Conservation (phyloP, 2,888 invertebrate species). For the Pediacus dermestoides region DNA sequence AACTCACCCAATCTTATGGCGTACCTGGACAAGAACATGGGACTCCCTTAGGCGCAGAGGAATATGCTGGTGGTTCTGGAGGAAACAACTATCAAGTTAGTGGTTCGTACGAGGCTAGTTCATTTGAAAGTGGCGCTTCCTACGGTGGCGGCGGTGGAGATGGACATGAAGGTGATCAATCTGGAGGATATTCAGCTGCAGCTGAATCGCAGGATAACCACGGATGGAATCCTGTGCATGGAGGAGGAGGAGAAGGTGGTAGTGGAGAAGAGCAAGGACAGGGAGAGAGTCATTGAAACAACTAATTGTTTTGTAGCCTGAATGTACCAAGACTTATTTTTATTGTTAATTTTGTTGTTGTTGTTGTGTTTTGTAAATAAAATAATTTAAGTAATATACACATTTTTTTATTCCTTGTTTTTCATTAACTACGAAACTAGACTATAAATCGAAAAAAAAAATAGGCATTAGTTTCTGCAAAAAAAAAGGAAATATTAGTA, state of each 20-base stretch:
- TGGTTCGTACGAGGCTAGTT: constrained; percentile 17
- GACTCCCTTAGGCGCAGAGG: constrained; percentile 5
- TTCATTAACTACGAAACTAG: too few species aligned
- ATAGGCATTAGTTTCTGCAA: too few species aligned
- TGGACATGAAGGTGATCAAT: constrained; percentile 15
- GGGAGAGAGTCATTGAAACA: constrained; percentile 9
- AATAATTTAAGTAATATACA: neutral
- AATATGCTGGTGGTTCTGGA: constrained; percentile 13
- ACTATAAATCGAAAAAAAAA: too few species aligned
- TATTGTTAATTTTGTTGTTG: neutral
- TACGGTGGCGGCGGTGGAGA: constrained; percentile 9
- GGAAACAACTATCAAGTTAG: neutral
- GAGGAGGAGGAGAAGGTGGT: constrained; percentile 14
- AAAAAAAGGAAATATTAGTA: too few species aligned
- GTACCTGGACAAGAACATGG: constrained; percentile 16
- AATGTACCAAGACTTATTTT: too few species aligned
- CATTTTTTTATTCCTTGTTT: too few species aligned
- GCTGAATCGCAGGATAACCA: constrained; percentile 12
- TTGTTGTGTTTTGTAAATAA: neutral
- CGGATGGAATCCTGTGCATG: constrained; percentile 26
- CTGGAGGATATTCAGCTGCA: constrained; percentile 12
- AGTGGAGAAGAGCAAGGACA: constrained; percentile 14
- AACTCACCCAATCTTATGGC: constrained; percentile 16
- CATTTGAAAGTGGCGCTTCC: constrained; percentile 10
- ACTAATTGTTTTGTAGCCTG: neutral